A percentile compares a stretch with the other conserved stretches of the same genome.
phyloP scores from a whole-genome alignment of 2,797 vertebrate species.

The Sebastes trivittatus region DNA sequence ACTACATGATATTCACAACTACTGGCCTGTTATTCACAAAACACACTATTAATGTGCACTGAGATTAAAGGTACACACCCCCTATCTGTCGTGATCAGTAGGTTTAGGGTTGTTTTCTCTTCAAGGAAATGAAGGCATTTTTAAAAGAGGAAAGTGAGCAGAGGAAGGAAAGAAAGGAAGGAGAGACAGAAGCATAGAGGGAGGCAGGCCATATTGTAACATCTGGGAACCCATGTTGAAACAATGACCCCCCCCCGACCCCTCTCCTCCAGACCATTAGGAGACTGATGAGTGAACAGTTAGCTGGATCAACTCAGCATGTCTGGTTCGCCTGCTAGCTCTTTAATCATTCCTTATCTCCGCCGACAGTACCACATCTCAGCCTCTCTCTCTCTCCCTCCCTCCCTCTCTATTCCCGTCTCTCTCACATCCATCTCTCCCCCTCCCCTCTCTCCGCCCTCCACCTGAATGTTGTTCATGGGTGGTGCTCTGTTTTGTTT shows the following conservation, averaged over 20 bases:
- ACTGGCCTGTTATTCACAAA: no score
- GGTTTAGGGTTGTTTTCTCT: neutral
- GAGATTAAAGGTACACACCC: neutral
- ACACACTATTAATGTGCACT: neutral
- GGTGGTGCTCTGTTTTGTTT: slow-evolving; percentile 66
- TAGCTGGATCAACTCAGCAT: slow-evolving; percentile 85
- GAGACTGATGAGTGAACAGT: slow-evolving; percentile 86
- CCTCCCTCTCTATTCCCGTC: slow-evolving; percentile 1
- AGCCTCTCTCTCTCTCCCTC: slow-evolving; percentile 14
- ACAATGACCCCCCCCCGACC: slow-evolving; percentile 74
- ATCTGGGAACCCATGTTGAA: slow-evolving; percentile 87
- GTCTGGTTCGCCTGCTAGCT: slow-evolving; percentile 83
- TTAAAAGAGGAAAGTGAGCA: neutral
- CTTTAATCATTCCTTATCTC: slow-evolving; percentile 94
- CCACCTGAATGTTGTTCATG: slow-evolving; percentile 52
- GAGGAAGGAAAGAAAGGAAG: neutral
- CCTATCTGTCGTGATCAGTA: neutral
- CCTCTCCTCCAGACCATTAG: slow-evolving; percentile 80
- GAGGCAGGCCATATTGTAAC: slow-evolving; percentile 78
- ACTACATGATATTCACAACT: no score
- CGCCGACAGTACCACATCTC: slow-evolving; percentile 67
- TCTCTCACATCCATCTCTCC: slow-evolving; percentile 21
- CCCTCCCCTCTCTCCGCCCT: neutral
- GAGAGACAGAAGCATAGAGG: neutral
- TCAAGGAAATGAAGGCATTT: no score